These are phyloP conservation scores for Villa cingulata DNA, from an alignment of 2,888 invertebrate genomes.

Conservation along the genomic window DNA sequence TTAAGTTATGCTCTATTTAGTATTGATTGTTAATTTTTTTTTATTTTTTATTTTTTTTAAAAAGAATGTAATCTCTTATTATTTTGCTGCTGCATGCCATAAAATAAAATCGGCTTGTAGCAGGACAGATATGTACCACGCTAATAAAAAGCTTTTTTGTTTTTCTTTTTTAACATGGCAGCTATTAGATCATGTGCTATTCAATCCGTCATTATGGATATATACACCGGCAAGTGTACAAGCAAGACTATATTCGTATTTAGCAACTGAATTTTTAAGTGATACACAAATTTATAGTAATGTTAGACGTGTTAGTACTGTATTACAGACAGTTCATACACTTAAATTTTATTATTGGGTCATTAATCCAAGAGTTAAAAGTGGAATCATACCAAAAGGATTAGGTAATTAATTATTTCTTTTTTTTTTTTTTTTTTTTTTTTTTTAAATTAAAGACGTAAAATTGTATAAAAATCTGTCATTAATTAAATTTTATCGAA, in stretches of 20 bases:
- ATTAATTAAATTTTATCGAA: no score
- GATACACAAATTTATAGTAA: slow-evolving; percentile 96
- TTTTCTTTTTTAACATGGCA: slow-evolving; percentile 86
- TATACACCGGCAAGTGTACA: slow-evolving; percentile 94
- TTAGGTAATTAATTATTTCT: slow-evolving; percentile 51
- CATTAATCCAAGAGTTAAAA: slow-evolving; percentile 85
- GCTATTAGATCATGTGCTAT: slow-evolving; percentile 96
- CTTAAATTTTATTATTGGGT: slow-evolving; percentile 99
- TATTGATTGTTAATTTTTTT: no score
- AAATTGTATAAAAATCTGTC: no score
- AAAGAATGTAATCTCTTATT: no score
- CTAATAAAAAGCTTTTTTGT: slow-evolving; percentile 74
- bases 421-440: neutral
- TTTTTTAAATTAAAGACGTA: no score
- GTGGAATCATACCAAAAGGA: slow-evolving; percentile 90
- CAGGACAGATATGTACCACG: slow-evolving; percentile 40
- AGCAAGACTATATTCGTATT: slow-evolving; percentile 87
- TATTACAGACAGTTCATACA: slow-evolving; percentile 95
- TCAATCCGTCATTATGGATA: slow-evolving; percentile 99
- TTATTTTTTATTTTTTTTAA: no score
- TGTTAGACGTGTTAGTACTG: slow-evolving; percentile 90
- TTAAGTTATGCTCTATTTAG: no score
- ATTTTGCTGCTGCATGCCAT: slow-evolving; percentile 24
- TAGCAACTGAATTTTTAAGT: slow-evolving; percentile 96
- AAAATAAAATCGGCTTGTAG: slow-evolving; percentile 34